Percentiles rank a stretch among this genome's conserved stretches.
Conservation (phyloP, 2,888 invertebrate species). For the Galerucella nymphaeae region DNA sequence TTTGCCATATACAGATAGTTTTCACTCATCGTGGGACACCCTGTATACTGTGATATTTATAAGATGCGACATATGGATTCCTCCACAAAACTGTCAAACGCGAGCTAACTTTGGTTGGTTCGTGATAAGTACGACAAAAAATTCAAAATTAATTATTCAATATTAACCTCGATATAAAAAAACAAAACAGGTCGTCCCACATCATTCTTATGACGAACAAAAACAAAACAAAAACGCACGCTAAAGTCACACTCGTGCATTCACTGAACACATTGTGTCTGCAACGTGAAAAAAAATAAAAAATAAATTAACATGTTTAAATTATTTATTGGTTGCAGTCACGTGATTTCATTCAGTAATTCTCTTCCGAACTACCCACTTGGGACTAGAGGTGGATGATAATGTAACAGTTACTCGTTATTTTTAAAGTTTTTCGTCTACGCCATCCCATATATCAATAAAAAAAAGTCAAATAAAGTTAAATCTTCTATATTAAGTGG, state of each 20-base stretch:
- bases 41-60: too few relatives aligned
- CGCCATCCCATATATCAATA: too few relatives aligned
- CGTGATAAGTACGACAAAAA: too few relatives aligned
- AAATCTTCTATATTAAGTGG: too few relatives aligned
- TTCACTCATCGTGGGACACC: too few relatives aligned
- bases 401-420: too few relatives aligned
- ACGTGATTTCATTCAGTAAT: constrained; percentile 36
- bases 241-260: constrained; percentile 8
- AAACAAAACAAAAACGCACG: constrained; percentile 16
- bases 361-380: constrained; percentile 23
- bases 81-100: too few relatives aligned
- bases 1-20: too few relatives aligned
- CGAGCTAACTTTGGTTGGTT: too few relatives aligned
- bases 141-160: not conserved
- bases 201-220: not conserved
- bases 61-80: too few relatives aligned
- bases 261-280: constrained; percentile 18
- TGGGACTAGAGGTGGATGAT: not conserved
- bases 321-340: constrained; percentile 38
- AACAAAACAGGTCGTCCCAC: not conserved
- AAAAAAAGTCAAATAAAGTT: too few relatives aligned
- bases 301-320: constrained; percentile 33
- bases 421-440: too few relatives aligned
- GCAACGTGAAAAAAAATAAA: constrained; percentile 22
- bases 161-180: not conserved